phyloP scores from a whole-genome alignment of 2,113 vertebrate genomes.

The Cavia aperea region DNA sequence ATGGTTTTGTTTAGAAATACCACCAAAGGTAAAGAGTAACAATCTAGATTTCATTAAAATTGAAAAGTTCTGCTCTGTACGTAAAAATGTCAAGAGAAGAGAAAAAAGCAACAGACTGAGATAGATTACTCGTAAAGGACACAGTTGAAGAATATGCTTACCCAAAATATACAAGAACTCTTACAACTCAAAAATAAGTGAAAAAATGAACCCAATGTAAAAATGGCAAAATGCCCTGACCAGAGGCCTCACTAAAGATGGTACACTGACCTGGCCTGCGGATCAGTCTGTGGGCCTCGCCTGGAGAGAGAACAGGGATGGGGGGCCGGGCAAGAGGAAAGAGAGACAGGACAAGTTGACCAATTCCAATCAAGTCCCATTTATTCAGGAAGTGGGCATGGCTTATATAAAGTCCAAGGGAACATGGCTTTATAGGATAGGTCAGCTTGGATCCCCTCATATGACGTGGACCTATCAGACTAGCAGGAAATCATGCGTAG shows the following conservation, averaged over 20 bases:
- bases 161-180: not conserved
- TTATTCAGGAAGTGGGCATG: too few relatives aligned
- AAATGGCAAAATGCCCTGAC: not conserved
- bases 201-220: not conserved
- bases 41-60: not conserved
- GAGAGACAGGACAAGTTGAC: too few relatives aligned
- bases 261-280: too few relatives aligned
- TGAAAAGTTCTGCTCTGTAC: not conserved
- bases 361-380: too few relatives aligned
- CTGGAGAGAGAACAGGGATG: too few relatives aligned
- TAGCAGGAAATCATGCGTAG: too few relatives aligned
- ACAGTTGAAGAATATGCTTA: not conserved
- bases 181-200: not conserved
- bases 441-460: too few relatives aligned
- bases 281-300: too few relatives aligned
- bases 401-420: too few relatives aligned
- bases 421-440: too few relatives aligned
- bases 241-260: not conserved
- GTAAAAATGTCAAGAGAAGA: not conserved
- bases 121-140: not conserved
- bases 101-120: not conserved
- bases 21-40: not conserved
- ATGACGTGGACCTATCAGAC: too few relatives aligned
- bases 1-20: not conserved
- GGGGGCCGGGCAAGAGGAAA: too few relatives aligned